Percentiles rank a stretch among this genome's conserved stretches.
phyloP scores from a whole-genome alignment of 2,113 vertebrate species.

The Cyprinodon variegatus region DNA sequence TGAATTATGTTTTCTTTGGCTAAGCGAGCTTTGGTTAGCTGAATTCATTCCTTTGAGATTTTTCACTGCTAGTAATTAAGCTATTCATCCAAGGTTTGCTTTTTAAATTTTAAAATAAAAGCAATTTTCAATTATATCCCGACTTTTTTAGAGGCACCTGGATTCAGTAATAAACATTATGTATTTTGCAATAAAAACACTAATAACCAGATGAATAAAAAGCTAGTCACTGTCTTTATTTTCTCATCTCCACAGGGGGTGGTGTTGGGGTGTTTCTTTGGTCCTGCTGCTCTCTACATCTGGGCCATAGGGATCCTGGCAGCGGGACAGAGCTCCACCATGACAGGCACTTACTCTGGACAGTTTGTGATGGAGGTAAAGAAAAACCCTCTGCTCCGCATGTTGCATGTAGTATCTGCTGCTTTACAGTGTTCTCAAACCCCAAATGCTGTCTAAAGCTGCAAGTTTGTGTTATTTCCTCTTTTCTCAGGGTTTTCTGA shows the following conservation, averaged over 20 bases:
- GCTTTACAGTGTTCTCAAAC: background rate
- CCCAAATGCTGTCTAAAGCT: background rate
- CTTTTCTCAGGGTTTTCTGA: slow-evolving; percentile 88
- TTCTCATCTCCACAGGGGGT: slow-evolving; percentile 80
- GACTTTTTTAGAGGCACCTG: background rate
- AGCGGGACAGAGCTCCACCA: slow-evolving; percentile 97
- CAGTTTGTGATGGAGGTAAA: slow-evolving; percentile 98
- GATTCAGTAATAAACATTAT: background rate
- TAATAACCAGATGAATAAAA: background rate
- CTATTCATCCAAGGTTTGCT: too few species aligned
- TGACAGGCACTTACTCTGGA: slow-evolving; percentile 97
- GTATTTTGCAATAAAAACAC: background rate
- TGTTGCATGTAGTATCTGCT: background rate
- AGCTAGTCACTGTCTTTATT: background rate
- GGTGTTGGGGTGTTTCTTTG: slow-evolving; percentile 93
- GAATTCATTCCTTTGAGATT: background rate
- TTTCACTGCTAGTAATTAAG: background rate
- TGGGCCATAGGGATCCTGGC: slow-evolving; percentile 97
- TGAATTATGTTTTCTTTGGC: background rate
- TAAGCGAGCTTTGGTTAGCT: background rate
- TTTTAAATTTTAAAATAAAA: background rate
- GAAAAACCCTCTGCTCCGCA: background rate
- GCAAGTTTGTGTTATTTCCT: background rate
- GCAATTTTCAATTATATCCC: background rate
- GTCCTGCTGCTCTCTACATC: slow-evolving; percentile 92